These are phyloP conservation scores for Pseudomyrmex concolor DNA, from an alignment of 1,140 invertebrate genomes.

Conservation along the genomic window DNA sequence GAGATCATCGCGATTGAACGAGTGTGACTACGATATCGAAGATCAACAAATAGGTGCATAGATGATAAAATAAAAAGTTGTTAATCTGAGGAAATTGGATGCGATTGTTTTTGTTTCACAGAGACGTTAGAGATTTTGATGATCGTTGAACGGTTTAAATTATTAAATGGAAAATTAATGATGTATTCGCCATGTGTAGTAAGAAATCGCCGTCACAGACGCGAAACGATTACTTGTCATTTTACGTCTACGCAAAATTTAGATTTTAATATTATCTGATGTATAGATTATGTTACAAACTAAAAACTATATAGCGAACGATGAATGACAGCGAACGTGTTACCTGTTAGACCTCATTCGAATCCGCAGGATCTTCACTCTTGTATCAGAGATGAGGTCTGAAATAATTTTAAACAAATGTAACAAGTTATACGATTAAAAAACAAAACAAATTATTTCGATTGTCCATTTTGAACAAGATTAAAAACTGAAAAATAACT, in stretches of 20 bases:
- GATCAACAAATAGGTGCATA: background rate
- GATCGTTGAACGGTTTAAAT: slow-evolving; percentile 3
- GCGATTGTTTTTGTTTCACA: background rate
- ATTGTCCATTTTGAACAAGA: background rate
- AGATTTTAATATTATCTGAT: too few species aligned
- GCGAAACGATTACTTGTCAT: too few species aligned
- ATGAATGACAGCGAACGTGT: background rate
- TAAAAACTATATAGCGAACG: background rate
- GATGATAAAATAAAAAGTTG: background rate
- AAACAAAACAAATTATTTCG: too few species aligned
- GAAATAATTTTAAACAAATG: background rate
- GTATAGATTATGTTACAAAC: too few species aligned
- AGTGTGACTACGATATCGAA: background rate
- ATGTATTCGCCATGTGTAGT: too few species aligned
- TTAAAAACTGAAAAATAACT: background rate
- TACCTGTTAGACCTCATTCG: slow-evolving; percentile 7
- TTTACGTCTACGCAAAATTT: too few species aligned
- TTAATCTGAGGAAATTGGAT: background rate
- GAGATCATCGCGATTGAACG: background rate
- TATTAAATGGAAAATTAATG: background rate
- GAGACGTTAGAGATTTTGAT: background rate
- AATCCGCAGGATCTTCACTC: background rate
- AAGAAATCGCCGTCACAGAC: too few species aligned
- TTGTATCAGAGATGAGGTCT: background rate
- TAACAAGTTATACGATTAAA: background rate